Evolutionary conservation across 2,888 invertebrate species (phyloP), one percentile per base, ranked within the genome.

Genomic region (Pteria penguin): DNA sequence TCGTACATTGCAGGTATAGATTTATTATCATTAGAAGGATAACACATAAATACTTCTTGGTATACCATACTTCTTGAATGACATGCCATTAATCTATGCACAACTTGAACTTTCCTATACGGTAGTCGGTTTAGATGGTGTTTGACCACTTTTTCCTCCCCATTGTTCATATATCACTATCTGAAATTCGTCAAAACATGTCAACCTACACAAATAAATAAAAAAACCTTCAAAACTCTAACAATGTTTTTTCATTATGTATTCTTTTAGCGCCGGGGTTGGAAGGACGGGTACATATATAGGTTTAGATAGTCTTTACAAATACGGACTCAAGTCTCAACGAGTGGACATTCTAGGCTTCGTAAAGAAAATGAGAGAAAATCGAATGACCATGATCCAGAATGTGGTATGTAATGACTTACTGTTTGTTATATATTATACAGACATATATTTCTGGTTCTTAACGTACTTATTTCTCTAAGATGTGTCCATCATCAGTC

Each of bases 321-420:
- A 82, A 58, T 78, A 83, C 66, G 83, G 81, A 14, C 79, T 76
- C 24, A 76, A 78, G 60, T 68, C 74, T 18, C 76, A 80, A 2
- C 73, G 57, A 26, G 78, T 86, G n/a, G 82, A 86, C 60, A 75
- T 86, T 3, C 78, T 79, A 8, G 69, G 78, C 14, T 86, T 78
- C 57, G 82, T 86, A 2, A 70, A 72, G 71, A 82, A 75, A 68
- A 84, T 86, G 79, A 75, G 86, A 58, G 76, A 80, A 69, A 78
- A 82, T 31, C 76, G 86, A 62, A 82, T 83, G 82, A 82, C 81
- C 24, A 86, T 86, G 84, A 82, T 86, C 36, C 86, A 86, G 70
- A 83, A 82, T 22, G 55, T 80, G 55, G 85, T 86, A 78, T 63
- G 82, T 81, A 18, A 71, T 22, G 58, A 8, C n/a, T 14, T 8